These are phyloP conservation scores for Acutogordius australiensis DNA, from an alignment of 2,888 invertebrate species.

Conservation along the genomic window DNA sequence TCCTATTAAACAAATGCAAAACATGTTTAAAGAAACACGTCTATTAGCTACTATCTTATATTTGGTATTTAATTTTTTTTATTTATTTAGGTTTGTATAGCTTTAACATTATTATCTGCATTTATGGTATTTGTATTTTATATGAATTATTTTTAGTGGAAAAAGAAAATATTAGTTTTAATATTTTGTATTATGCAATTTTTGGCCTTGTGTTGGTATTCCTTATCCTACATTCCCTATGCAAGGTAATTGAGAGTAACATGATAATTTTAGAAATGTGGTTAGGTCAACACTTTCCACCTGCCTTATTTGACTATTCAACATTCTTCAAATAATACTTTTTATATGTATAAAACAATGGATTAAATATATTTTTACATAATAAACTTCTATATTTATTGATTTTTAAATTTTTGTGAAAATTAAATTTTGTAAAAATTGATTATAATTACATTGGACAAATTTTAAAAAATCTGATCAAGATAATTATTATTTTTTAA, in stretches of 20 bases:
- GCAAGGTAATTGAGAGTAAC: not conserved
- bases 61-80: not conserved
- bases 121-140: constrained; percentile 7
- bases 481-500: too few species aligned
- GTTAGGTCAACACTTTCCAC: not conserved
- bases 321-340: too few species aligned
- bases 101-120: not conserved
- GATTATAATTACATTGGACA: too few species aligned
- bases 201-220: not conserved
- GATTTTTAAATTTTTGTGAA: too few species aligned
- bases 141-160: not conserved
- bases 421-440: too few species aligned
- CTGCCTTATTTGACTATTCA: too few species aligned
- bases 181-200: constrained; percentile 4
- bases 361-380: too few species aligned
- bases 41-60: not conserved
- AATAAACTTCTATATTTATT: too few species aligned
- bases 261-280: not conserved
- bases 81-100: constrained; percentile 5
- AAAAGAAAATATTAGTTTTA: not conserved
- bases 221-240: constrained; percentile 6
- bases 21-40: constrained; percentile 6
- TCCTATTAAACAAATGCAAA: constrained; percentile 3
- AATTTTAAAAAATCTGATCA: too few species aligned
- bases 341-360: too few species aligned